phyloP scores from a whole-genome alignment of 2,888 invertebrate genomes.

The Caenorhabditis sp. region DNA sequence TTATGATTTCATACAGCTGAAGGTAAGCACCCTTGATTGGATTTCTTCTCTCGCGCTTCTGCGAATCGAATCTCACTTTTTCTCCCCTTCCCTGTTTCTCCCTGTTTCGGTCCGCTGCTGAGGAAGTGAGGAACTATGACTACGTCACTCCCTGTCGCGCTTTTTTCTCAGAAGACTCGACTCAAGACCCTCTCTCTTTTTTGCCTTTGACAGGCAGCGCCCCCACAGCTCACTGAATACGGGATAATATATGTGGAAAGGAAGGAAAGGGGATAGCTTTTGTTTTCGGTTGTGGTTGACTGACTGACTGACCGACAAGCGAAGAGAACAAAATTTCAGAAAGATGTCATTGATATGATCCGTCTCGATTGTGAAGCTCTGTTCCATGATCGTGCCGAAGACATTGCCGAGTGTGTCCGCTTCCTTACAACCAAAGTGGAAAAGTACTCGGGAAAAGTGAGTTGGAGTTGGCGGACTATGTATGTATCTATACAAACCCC shows the following conservation, averaged over 20 bases:
- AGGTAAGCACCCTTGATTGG: slow-evolving; percentile 58
- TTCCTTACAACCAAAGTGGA: slow-evolving; percentile 63
- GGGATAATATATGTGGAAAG: slow-evolving; percentile 33
- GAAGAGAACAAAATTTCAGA: slow-evolving; percentile 44
- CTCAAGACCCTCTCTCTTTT: too few relatives aligned
- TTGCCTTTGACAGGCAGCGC: slow-evolving; percentile 42
- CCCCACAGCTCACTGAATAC: slow-evolving; percentile 24
- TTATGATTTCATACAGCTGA: slow-evolving; percentile 68
- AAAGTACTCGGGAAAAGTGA: slow-evolving; percentile 63
- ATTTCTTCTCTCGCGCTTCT: slow-evolving; percentile 7
- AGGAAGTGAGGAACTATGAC: slow-evolving; percentile 5
- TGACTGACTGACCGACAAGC: slow-evolving; percentile 11
- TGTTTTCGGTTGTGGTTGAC: slow-evolving; percentile 32
- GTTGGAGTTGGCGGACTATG: too few relatives aligned
- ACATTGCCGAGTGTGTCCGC: slow-evolving; percentile 62
- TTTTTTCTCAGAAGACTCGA: slow-evolving; percentile 1
- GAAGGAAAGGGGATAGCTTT: slow-evolving; percentile 36
- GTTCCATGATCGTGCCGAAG: slow-evolving; percentile 60
- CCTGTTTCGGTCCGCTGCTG: slow-evolving; percentile 29
- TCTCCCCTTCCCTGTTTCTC: not conserved
- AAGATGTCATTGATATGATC: slow-evolving; percentile 63
- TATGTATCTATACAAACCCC: slow-evolving; percentile 15
- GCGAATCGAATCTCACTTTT: too few relatives aligned
- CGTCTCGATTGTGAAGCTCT: slow-evolving; percentile 64
- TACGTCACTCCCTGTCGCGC: slow-evolving; percentile 24